Percentiles rank a stretch among this genome's conserved stretches.
Conservation (phyloP, 2,113 vertebrate genomes). For the Oryzias woworae region DNA sequence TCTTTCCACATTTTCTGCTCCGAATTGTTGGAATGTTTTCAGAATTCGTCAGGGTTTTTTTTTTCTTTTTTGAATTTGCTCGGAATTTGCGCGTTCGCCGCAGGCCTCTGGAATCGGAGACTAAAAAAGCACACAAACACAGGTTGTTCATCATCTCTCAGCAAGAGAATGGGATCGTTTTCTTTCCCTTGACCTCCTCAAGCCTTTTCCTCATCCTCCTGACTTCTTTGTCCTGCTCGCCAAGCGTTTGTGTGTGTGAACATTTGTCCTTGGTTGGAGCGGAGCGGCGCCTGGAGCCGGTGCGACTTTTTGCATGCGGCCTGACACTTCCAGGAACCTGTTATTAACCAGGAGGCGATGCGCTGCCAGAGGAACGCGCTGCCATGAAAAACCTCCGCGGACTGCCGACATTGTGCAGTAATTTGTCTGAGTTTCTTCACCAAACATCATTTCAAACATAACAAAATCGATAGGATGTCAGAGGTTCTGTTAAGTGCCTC, state of each 20-base stretch:
- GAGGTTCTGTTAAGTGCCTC: conserved; percentile 35
- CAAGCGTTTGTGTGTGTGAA: neutral
- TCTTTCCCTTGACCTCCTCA: conserved; percentile 28
- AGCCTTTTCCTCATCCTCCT: neutral
- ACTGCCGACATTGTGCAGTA: conserved; percentile 12
- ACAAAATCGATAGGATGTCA: conserved; percentile 29
- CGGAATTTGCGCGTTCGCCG: conserved; percentile 57
- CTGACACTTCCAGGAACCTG: conserved; percentile 28
- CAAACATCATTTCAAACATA: conserved; percentile 43
- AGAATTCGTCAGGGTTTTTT: conserved; percentile 58
- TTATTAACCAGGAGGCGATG: conserved; percentile 14
- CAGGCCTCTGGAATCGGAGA: conserved; percentile 42
- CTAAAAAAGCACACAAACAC: conserved; percentile 33
- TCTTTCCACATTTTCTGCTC: conserved; percentile 6
- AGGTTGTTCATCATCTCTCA: conserved; percentile 33
- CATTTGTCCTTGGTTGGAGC: neutral
- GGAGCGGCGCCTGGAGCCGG: neutral
- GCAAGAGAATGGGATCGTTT: conserved; percentile 27
- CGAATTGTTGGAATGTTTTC: conserved; percentile 58
- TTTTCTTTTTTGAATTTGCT: conserved; percentile 38
- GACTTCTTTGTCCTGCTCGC: neutral
- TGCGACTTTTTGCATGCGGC: neutral
- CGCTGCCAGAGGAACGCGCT: neutral
- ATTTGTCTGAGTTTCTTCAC: conserved; percentile 37
- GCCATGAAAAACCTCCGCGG: conserved; percentile 32